Evolutionary conservation across 64 coral and sea anemone species (phyloP), one percentile per base, ranked within the genome.

Genomic region (Porites australiensis): DNA sequence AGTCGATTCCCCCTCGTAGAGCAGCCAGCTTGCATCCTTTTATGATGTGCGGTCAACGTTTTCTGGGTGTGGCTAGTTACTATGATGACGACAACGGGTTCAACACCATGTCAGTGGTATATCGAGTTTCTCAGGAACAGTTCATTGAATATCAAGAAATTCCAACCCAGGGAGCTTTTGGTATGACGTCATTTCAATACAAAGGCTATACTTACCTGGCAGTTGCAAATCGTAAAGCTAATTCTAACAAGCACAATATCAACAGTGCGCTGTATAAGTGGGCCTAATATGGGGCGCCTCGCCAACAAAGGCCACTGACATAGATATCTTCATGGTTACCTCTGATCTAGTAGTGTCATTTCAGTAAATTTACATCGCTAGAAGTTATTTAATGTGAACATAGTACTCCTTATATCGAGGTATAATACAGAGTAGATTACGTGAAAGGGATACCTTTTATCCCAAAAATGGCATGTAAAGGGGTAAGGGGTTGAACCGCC

Each of bases 221-320:
- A 13, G 7, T 72, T 18, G 83, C 49, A 27, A 87, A 73, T 20
- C 5, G 58, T 15, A 0, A 4, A 4, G 2, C 1, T 12, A 57
- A 49, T 14, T 14, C 50, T 74, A 58, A 27, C 1, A 92, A 13
- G 22, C 77, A 77, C 48, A 86, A 54, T 45, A 53, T 92, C 20
- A 92, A 92, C 81, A 92, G 90, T 10, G 12, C 19, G 3, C 63
- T 92, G 68, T 92, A 92, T 19, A 92, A 92, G 64, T 92, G 90
- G 90, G 12, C 54, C 54, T 57, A 57, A 57, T 9, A 57, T 9
- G 54, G 5, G 12, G 27, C 27, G 1, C 27, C 54, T 12, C 5
- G 54, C 54, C 7, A 12, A 23, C n/a, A n/a, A n/a, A n/a, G n/a
- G n/a, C n/a, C n/a, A n/a, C n/a, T n/a, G n/a, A n/a, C n/a, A n/a